Base-by-base conservation (phyloP, 2,113 vertebrate species). In the Rattus rattus region DNA sequence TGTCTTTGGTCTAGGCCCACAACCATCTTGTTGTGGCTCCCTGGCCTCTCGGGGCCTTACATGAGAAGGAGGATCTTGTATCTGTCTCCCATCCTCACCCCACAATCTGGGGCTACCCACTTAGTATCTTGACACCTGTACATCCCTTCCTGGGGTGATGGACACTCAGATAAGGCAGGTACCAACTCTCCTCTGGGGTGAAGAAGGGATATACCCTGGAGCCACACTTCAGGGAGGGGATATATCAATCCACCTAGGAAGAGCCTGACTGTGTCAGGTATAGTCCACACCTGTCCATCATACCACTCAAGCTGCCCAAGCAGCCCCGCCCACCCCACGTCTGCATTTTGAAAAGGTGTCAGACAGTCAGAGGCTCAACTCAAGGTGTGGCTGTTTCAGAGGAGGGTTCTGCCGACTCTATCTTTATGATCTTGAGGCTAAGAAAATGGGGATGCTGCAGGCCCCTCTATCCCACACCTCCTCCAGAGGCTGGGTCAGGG, bases 241-340 rank as follows among this genome's bases (percentile, higher is more conserved):
- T 0, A 0, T 0, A 19, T 16, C 4, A n/a, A 49, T 33, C 52
- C 0, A 3, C 19, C 79, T 49, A 0, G 0, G 39, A 61, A 77
- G 85, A 69, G 7, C 43, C 56, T 5, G 14, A 1, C 52, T n/a
- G 36, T 17, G 8, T 61, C 1, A 26, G 52, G n/a, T 28, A 0
- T 20, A 47, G 54, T 54, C 19, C 56, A 16, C 13, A 39, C 16
- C 36, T 8, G 36, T 72, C 76, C 17, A 2, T 8, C 70, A 7
- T 2, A 33, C 16, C 52, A 1, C 19, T n/a, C 28, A 19, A 3
- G 30, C 12, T 8, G 0, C 33, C 72, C 1, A 0, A 39, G 20
- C 0, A 24, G 36, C 52, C 39, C 63, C 26, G 9, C 65, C 65
- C 28, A 65, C 26, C n/a, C 7, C 11, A 0, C 5, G 36, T 24